These are phyloP conservation scores for Pectinophora gossypiella DNA, from an alignment of 1,140 invertebrate species.

Conservation along the genomic window DNA sequence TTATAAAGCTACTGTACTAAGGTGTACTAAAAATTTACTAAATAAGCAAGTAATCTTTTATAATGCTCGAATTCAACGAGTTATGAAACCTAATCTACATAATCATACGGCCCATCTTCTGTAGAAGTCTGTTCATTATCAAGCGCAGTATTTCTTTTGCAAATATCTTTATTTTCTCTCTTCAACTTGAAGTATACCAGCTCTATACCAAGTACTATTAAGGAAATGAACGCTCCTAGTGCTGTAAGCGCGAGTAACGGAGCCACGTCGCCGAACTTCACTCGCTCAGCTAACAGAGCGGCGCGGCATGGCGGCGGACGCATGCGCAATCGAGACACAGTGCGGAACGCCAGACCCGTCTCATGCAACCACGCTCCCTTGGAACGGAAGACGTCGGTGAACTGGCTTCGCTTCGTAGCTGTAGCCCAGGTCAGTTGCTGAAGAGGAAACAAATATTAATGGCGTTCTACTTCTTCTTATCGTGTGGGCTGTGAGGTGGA, in stretches of 20 bases:
- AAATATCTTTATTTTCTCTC: not conserved
- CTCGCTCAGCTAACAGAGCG: slow-evolving; percentile 49
- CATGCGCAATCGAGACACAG: slow-evolving; percentile 30
- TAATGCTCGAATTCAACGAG: too few relatives aligned
- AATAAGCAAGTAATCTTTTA: too few relatives aligned
- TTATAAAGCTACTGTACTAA: too few relatives aligned
- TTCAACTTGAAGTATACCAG: slow-evolving; percentile 21
- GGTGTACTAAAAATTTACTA: too few relatives aligned
- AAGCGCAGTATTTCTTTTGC: not conserved
- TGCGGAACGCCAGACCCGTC: slow-evolving; percentile 34
- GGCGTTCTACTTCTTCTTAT: too few relatives aligned
- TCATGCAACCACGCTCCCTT: slow-evolving; percentile 44
- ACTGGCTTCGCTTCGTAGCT: slow-evolving; percentile 41
- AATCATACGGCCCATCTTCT: not conserved
- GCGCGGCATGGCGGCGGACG: slow-evolving; percentile 44
- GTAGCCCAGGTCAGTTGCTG: slow-evolving; percentile 42
- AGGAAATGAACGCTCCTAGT: slow-evolving; percentile 25
- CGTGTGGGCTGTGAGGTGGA: too few relatives aligned
- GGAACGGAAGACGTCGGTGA: slow-evolving; percentile 29
- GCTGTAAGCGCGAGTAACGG: slow-evolving; percentile 30
- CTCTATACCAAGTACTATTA: slow-evolving; percentile 36
- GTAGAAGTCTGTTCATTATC: not conserved
- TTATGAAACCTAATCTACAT: not conserved
- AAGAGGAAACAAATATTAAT: not conserved
- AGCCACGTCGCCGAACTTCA: slow-evolving; percentile 45